Evolutionary conservation across 2,797 vertebrate species (phyloP).

Genomic region (Coregonus sp.): DNA sequence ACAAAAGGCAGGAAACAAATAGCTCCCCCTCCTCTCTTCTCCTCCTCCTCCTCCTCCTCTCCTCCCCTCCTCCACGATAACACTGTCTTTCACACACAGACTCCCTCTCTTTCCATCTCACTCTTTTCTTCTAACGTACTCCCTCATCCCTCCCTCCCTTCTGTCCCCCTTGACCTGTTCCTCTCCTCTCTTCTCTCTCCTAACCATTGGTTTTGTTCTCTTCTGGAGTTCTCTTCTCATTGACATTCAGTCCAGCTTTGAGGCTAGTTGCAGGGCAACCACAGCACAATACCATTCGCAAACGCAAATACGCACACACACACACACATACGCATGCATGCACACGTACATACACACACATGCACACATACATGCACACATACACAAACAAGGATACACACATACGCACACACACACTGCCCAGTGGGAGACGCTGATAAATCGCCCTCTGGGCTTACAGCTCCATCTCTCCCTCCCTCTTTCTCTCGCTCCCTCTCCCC

Average conservation of each 20-base stretch:
- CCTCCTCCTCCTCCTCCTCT: conserved; percentile 8
- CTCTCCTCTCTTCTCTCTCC: conserved; percentile 2
- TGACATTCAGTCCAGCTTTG: conserved; percentile 63
- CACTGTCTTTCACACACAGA: conserved; percentile 5
- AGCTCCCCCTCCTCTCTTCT: conserved; percentile 30
- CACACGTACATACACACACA: background rate
- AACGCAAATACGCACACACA: conserved; percentile 11
- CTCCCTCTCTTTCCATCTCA: conserved; percentile 19
- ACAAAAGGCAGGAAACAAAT: conserved; percentile 7
- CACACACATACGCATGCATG: conserved; percentile 1
- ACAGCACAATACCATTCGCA: conserved; percentile 16
- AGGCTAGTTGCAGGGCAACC: conserved; percentile 51
- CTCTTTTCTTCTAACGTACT: conserved; percentile 16
- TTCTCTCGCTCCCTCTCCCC: conserved; percentile 1
- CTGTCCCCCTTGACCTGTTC: conserved; percentile 1
- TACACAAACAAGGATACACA: conserved; percentile 3
- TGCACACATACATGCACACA: background rate
- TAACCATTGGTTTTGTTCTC: background rate
- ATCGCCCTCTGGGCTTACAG: background rate
- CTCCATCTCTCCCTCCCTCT: background rate
- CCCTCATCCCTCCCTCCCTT: background rate
- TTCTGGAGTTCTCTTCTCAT: conserved; percentile 48
- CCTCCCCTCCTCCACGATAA: background rate
- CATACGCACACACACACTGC: background rate
- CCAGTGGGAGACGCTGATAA: conserved; percentile 19